Percentiles rank a stretch among this genome's conserved stretches.
Conservation (phyloP, 2,113 vertebrate species). For the Tamias sibiricus region DNA sequence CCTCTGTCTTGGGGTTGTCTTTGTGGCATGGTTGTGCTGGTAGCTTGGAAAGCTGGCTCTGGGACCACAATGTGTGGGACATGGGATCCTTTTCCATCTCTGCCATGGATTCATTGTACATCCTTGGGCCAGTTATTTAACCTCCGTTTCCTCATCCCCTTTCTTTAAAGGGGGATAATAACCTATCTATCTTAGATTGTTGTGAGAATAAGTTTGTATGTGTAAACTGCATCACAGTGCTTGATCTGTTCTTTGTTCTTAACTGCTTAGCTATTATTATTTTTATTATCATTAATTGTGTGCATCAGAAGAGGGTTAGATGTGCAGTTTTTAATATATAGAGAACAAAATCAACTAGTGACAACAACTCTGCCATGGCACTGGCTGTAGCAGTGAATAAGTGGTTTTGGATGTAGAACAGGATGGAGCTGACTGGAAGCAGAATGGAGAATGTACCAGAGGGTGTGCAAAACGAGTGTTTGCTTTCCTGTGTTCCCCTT, state of each 20-base stretch:
- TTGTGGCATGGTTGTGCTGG: not conserved
- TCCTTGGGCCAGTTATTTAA: not conserved
- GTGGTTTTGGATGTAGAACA: not conserved
- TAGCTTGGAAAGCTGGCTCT: not conserved
- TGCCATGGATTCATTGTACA: not conserved
- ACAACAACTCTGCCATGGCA: not conserved
- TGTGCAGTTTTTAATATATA: not conserved
- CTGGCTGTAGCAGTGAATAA: not conserved
- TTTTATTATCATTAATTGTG: slow-evolving; percentile 16
- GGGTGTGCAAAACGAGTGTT: not conserved
- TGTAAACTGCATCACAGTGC: not conserved
- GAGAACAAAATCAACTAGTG: not conserved
- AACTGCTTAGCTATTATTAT: not conserved
- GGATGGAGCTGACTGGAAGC: not conserved
- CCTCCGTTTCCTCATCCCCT: not conserved
- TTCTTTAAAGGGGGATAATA: not conserved
- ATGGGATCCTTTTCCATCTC: not conserved
- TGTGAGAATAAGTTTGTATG: not conserved
- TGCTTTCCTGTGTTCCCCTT: not conserved
- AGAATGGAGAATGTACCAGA: not conserved
- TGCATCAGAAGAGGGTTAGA: not conserved
- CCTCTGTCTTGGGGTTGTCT: not conserved
- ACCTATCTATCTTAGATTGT: not conserved
- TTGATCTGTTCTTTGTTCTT: not conserved
- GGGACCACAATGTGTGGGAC: not conserved